Evolutionary conservation across 2,888 invertebrate genomes (phyloP), one percentile per base, ranked within the genome.

Genomic region (Latrodectus elegans): DNA sequence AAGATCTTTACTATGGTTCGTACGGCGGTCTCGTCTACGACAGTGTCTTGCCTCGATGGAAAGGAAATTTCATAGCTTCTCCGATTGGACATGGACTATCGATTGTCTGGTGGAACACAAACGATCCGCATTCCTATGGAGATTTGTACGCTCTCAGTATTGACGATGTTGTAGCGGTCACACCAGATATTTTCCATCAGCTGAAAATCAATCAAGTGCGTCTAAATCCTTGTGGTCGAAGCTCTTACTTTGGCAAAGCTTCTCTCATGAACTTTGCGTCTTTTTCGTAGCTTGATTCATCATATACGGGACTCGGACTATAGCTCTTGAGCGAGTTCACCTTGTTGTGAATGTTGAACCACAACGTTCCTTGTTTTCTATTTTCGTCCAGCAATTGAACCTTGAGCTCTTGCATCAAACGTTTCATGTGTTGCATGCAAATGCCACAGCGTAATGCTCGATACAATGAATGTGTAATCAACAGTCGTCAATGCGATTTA

Each of bases 41-140:
- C 9, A n/a, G 9, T 0, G n/a, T 72, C 0, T 17, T 72, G 72
- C 8, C 72, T 0, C 51, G 51, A 17, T 49, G 49, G 0, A 0
- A 51, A 4, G 3, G 51, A n/a, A 51, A 72, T 9, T n/a, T n/a
- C n/a, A n/a, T n/a, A n/a, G n/a, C n/a, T n/a, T n/a, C n/a, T n/a
- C 9, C 51, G 0, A 72, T 72, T 15, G 72, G 72, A 1, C 49
- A 12, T 6, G 72, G 49, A 38, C 49, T 71, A 15, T 71, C 71
- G 14, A 49, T 49, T 14, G 71, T 71, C 6, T 38, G 49, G 72
- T 72, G 72, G 72, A 74, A 74, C 22, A 51, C 72, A 0, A 72
- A 38, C 12, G 3, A n/a, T 8, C 72, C 72, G 0, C 12, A 14
- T 15, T 17, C 55, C 2, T 1, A 0, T 10, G 26, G 74, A 9